Evolutionary conservation across 2,888 invertebrate species (phyloP), one percentile per base, ranked within the genome.

Genomic region (Calameuta pallipes): DNA sequence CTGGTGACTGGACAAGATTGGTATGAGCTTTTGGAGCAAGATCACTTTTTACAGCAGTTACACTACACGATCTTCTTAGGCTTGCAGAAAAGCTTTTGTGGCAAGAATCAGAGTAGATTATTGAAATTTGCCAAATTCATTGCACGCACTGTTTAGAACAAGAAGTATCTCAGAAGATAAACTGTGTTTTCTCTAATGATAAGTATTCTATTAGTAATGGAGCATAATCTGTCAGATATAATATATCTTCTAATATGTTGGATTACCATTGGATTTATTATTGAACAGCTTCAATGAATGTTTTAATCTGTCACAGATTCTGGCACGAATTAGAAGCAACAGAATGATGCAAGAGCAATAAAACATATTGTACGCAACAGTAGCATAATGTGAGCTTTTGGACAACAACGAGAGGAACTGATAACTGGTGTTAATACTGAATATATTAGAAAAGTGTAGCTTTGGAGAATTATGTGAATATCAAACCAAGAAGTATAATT

Each of bases 401-500:
- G 9, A 56, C 9, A 56, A 23, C 9, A 23, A 9, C 0, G 9
- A 23, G 23, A 56, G 23, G 56, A 56, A 23, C 9, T 56, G 23
- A 23, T 56, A 56, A 23, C 23, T 9, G 56, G 23, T 0, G 23
- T 56, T 56, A 23, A 23, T 56, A 23, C 15, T 56, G 41, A 56
- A 56, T 56, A 56, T 13, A 41, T 15, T 6, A 23, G 9, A 56
- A 56, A 56, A 56, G 6, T 23, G 23, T 56, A 23, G 23, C 41
- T 23, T 56, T 56, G 23, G 23, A 56, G 9, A 56, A 56, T 56
- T 15, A 56, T 23, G 15, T 6, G 6, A 56, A 56, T 56, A 56
- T 56, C 9, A 23, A 56, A 56, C 56, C 56, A 23, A 56, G 56
- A 56, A 23, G 1, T 6, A 78, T 78, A 78, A 75, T 75, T 78